Percentiles rank a stretch among this genome's conserved stretches.
Conservation (phyloP, 1,140 invertebrate genomes). For the Cepaea nemoralis region DNA sequence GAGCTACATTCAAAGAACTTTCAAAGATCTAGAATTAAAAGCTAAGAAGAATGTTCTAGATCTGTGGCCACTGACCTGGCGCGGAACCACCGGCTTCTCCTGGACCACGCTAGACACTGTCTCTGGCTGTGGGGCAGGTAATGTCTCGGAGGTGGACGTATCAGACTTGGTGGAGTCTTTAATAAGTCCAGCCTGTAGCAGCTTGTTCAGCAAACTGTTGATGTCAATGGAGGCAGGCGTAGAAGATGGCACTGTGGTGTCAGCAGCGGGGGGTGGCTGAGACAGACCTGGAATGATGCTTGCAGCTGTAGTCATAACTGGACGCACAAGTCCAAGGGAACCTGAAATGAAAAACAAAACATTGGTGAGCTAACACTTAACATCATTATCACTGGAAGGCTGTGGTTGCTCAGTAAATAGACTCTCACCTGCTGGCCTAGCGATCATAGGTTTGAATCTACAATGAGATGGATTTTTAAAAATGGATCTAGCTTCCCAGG, state of each 20-base stretch:
- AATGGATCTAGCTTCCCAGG: too few species aligned
- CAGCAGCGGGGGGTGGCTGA: neutral
- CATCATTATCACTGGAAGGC: too few species aligned
- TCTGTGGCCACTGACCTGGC: neutral
- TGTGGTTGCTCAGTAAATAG: too few species aligned
- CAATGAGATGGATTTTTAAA: too few species aligned
- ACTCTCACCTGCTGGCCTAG: too few species aligned
- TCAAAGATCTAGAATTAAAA: too few species aligned
- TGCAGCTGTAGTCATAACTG: neutral
- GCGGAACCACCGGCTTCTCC: neutral
- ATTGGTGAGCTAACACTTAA: too few species aligned
- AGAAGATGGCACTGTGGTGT: conserved; percentile 11
- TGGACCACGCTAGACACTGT: neutral
- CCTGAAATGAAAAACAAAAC: neutral
- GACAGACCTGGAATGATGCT: neutral
- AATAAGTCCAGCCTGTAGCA: conserved; percentile 88
- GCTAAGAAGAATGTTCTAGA: too few species aligned
- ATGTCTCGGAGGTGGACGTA: neutral
- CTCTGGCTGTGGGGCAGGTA: neutral
- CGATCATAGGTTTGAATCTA: too few species aligned
- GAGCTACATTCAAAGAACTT: too few species aligned
- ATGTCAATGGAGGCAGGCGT: conserved; percentile 77
- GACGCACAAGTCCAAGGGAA: neutral
- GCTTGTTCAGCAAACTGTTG: conserved; percentile 85
- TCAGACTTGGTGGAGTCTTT: conserved; percentile 49